phyloP scores from a whole-genome alignment of 1,140 invertebrate genomes.

The Geopemphigus sp. region DNA sequence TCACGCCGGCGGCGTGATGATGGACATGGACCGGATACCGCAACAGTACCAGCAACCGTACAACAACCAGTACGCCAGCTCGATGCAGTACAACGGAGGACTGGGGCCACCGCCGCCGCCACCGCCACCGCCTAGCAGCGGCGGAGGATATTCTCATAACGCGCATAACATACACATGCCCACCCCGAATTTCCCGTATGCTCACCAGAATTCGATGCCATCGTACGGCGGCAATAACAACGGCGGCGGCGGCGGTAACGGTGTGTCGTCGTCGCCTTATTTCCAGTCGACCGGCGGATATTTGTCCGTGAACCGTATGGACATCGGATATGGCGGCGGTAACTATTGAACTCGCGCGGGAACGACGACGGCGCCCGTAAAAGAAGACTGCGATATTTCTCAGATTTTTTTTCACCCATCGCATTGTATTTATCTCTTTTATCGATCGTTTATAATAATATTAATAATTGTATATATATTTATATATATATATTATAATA shows the following conservation, averaged over 20 bases:
- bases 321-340: conserved; percentile 60
- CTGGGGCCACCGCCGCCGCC: not conserved
- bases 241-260: conserved; percentile 58
- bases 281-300: conserved; percentile 56
- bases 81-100: conserved; percentile 39
- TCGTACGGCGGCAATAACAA: conserved; percentile 56
- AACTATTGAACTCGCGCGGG: conserved; percentile 58
- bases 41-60: conserved; percentile 39
- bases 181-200: conserved; percentile 61
- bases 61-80: conserved; percentile 56
- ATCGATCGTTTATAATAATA: conserved; percentile 36
- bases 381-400: conserved; percentile 48
- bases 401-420: conserved; percentile 40
- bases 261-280: conserved; percentile 58
- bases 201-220: conserved; percentile 52
- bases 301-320: conserved; percentile 57
- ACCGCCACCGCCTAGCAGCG: not conserved
- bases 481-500: conserved; percentile 39
- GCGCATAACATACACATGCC: conserved; percentile 60
- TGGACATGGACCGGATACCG: conserved; percentile 40
- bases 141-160: conserved; percentile 53
- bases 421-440: conserved; percentile 42
- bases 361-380: not conserved
- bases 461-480: no score
- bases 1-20: conserved; percentile 43